Percentiles rank a stretch among this genome's conserved stretches.
Conservation (phyloP, 1,140 invertebrate genomes). For the Latrodectus geometricus region DNA sequence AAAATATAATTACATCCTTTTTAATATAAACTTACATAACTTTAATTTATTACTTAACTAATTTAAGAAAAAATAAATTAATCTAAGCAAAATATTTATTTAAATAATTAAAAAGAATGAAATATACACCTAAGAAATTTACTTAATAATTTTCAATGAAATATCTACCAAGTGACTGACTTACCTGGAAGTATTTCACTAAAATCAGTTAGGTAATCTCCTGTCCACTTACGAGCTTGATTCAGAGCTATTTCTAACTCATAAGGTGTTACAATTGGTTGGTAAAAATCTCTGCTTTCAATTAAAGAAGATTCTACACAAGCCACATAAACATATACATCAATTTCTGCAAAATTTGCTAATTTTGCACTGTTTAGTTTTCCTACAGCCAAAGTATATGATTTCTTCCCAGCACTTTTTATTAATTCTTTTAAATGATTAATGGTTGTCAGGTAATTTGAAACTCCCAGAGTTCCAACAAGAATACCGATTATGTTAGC, state of each 20-base stretch:
- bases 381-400: constrained; percentile 91
- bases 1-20: too few relatives aligned
- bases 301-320: constrained; percentile 88
- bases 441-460: constrained; percentile 84
- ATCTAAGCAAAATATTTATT: too few relatives aligned
- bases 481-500: constrained; percentile 87
- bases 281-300: constrained; percentile 86
- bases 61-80: too few relatives aligned
- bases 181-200: constrained; percentile 78
- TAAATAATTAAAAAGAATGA: too few relatives aligned
- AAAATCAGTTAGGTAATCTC: constrained; percentile 82
- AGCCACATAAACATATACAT: constrained; percentile 89
- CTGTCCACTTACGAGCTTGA: constrained; percentile 73
- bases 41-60: too few relatives aligned
- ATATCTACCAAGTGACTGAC: too few relatives aligned
- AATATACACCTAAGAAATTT: too few relatives aligned
- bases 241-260: constrained; percentile 91
- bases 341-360: constrained; percentile 93
- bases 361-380: constrained; percentile 92
- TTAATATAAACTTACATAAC: too few relatives aligned
- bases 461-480: constrained; percentile 86
- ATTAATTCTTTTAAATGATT: constrained; percentile 79
- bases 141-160: too few relatives aligned
- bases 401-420: constrained; percentile 82
- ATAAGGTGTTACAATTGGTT: constrained; percentile 90